Evolutionary conservation across 2,888 invertebrate species (phyloP).

Genomic region (Pasiphila rectangulata): DNA sequence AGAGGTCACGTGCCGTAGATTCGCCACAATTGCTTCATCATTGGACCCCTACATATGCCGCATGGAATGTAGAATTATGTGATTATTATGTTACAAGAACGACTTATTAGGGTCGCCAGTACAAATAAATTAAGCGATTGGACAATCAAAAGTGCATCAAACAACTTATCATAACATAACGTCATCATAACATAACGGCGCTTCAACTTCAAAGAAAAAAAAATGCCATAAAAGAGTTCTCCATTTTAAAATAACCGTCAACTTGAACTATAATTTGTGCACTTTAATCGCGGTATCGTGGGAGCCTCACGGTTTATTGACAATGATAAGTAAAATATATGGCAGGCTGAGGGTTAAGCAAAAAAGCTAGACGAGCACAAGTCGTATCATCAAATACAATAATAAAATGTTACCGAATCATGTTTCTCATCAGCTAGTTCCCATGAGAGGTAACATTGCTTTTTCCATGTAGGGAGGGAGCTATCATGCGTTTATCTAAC

Average conservation of each 20-base stretch:
- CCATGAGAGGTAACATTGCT: conserved; percentile 50
- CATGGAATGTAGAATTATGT: conserved; percentile 64
- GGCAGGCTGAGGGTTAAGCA: conserved; percentile 35
- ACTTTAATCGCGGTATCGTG: conserved; percentile 50
- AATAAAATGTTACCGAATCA: conserved; percentile 37
- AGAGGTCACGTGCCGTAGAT: conserved; percentile 74
- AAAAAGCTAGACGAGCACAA: conserved; percentile 36
- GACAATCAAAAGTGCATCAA: conserved; percentile 7
- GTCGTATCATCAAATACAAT: conserved; percentile 38
- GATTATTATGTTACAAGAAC: conserved; percentile 66
- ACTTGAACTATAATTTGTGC: conserved; percentile 39
- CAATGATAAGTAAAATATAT: conserved; percentile 52
- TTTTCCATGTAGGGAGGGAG: conserved; percentile 61
- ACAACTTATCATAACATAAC: not conserved
- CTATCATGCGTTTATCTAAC: conserved; percentile 51
- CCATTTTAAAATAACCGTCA: conserved; percentile 42
- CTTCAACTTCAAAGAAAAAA: conserved; percentile 4
- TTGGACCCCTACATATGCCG: conserved; percentile 53
- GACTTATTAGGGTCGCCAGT: conserved; percentile 31
- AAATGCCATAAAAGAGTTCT: conserved; percentile 6
- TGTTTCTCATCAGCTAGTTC: conserved; percentile 55
- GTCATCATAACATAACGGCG: conserved; percentile 3
- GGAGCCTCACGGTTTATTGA: conserved; percentile 47
- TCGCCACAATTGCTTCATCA: conserved; percentile 69
- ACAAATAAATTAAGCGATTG: conserved; percentile 16